phyloP scores from a whole-genome alignment of 2,888 invertebrate genomes.

The Sycophila texana region DNA sequence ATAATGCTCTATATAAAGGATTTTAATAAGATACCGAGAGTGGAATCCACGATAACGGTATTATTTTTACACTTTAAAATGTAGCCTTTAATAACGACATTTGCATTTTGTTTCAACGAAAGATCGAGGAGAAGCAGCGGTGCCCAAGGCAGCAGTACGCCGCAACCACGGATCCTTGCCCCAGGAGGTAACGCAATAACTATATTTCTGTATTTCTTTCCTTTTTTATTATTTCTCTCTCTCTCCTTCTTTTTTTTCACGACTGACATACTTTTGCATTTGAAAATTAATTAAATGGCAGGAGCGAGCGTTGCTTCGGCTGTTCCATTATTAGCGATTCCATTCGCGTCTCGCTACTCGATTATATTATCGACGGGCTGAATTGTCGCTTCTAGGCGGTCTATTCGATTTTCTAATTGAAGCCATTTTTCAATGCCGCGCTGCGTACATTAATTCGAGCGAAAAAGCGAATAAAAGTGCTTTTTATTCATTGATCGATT shows the following conservation, averaged over 20 bases:
- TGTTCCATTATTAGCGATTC: not conserved
- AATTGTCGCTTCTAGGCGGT: not conserved
- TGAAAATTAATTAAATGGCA: conserved; percentile 18
- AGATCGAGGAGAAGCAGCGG: conserved; percentile 89
- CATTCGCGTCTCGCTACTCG: not conserved
- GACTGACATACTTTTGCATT: not conserved
- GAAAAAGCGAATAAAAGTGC: conserved; percentile 18
- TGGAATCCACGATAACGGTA: too few relatives aligned
- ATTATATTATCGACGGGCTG: not conserved
- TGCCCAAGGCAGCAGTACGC: conserved; percentile 83
- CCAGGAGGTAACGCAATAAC: conserved; percentile 82
- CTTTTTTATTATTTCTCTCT: not conserved
- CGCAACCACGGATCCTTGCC: conserved; percentile 84
- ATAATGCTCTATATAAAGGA: too few relatives aligned
- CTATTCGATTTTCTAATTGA: conserved; percentile 11
- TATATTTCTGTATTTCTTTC: conserved; percentile 22
- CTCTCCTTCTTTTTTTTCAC: not conserved
- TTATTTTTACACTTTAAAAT: too few relatives aligned
- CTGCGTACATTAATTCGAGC: not conserved
- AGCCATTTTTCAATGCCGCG: conserved; percentile 32
- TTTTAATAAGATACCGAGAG: too few relatives aligned
- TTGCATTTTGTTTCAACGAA: conserved; percentile 58
- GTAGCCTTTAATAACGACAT: not conserved
- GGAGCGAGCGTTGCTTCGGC: not conserved
- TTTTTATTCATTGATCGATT: conserved; percentile 16